Evolutionary conservation across 2,888 invertebrate species (phyloP).

Genomic region (Apamea anceps): DNA sequence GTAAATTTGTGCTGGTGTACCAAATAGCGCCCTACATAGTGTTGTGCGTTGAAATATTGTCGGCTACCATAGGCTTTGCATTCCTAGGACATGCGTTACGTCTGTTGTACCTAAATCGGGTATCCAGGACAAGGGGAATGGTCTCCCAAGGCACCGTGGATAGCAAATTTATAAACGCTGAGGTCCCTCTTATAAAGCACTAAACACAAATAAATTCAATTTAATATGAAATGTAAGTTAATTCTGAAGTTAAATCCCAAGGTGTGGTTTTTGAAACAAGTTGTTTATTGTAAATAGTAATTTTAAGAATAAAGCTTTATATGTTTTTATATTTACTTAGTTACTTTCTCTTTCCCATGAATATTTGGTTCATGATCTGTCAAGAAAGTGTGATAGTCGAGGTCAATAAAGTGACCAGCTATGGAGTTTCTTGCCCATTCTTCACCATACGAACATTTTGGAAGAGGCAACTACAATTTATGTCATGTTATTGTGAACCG

Average conservation of each 20-base stretch:
- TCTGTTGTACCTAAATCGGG: slow-evolving; percentile 27
- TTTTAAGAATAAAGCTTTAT: slow-evolving; percentile 31
- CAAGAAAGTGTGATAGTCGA: background rate
- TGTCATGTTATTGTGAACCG: background rate
- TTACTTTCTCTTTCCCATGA: background rate
- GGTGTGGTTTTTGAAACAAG: slow-evolving; percentile 16
- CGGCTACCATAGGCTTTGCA: slow-evolving; percentile 64
- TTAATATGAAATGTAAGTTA: background rate
- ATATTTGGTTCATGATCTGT: background rate
- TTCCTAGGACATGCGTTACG: slow-evolving; percentile 64
- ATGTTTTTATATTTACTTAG: background rate
- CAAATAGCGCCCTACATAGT: slow-evolving; percentile 70
- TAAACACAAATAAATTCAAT: background rate
- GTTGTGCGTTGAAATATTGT: slow-evolving; percentile 63
- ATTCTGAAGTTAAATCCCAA: background rate
- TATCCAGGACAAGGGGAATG: background rate
- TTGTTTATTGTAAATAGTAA: slow-evolving; percentile 16
- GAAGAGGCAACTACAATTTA: background rate
- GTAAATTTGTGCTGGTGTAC: slow-evolving; percentile 72
- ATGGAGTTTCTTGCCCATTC: background rate
- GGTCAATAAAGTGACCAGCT: background rate
- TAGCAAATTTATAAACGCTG: background rate
- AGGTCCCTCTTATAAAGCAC: slow-evolving; percentile 22
- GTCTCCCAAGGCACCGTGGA: slow-evolving; percentile 27
- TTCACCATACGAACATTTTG: background rate